phyloP scores from a whole-genome alignment of 1,140 invertebrate genomes.

The Condylostylus longicornis region DNA sequence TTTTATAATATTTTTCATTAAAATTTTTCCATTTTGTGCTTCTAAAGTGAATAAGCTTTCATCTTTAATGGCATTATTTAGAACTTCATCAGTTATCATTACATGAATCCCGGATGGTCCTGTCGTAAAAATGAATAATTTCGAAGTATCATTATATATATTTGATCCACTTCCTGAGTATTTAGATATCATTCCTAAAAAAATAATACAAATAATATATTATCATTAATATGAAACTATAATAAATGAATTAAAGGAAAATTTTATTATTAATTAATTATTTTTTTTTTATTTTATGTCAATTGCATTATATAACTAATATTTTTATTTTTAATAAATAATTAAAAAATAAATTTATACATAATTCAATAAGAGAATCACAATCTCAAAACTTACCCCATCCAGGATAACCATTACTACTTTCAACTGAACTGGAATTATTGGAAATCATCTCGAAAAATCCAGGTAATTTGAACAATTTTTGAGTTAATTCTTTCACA shows the following conservation, averaged over 20 bases:
- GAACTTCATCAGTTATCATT: conserved; percentile 56
- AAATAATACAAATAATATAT: too few species aligned
- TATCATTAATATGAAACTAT: conserved; percentile 1
- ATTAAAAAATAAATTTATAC: too few species aligned
- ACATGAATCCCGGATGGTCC: conserved; percentile 61
- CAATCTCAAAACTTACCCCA: conserved; percentile 7
- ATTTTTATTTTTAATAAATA: too few species aligned
- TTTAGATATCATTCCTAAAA: conserved; percentile 26
- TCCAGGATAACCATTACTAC: conserved; percentile 10
- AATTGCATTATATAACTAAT: too few species aligned
- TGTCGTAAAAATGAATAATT: conserved; percentile 42
- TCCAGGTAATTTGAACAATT: conserved; percentile 38
- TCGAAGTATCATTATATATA: conserved; percentile 32
- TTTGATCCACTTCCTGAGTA: conserved; percentile 31
- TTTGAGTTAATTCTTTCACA: conserved; percentile 48
- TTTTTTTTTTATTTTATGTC: not conserved
- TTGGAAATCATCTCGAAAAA: conserved; percentile 28
- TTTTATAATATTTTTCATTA: conserved; percentile 28
- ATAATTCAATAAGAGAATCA: too few species aligned
- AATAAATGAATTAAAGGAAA: not conserved
- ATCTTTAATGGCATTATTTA: conserved; percentile 44
- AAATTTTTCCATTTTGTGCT: conserved; percentile 32
- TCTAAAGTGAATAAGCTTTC: conserved; percentile 47
- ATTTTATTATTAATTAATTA: conserved; percentile 13
- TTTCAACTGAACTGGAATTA: conserved; percentile 14